Evolutionary conservation across 2,113 vertebrate genomes (phyloP).

Genomic region (Eupsittula cactorum): DNA sequence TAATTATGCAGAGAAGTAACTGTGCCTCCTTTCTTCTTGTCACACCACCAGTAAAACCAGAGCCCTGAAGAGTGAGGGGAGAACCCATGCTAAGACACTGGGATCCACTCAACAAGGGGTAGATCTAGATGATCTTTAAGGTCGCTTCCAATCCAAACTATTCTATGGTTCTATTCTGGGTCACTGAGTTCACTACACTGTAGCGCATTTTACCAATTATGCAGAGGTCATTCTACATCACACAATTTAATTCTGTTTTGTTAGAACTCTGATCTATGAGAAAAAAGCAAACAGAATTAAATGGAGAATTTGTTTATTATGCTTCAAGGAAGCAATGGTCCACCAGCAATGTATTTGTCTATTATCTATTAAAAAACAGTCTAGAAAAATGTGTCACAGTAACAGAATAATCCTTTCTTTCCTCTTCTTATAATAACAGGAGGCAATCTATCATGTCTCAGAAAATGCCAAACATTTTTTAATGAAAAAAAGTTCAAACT

Average conservation of each 20-base stretch:
- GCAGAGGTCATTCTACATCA: not conserved
- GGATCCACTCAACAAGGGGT: not conserved
- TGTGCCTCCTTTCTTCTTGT: not conserved
- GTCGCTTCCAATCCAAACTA: not conserved
- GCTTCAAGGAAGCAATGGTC: conserved; percentile 5
- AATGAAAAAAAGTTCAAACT: conserved; percentile 52
- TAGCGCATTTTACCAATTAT: not conserved
- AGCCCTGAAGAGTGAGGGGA: not conserved
- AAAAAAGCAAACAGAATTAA: conserved; percentile 43
- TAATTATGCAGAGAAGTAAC: not conserved
- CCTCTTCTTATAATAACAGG: not conserved
- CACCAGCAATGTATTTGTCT: not conserved
- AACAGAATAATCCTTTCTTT: conserved; percentile 28
- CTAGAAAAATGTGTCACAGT: conserved; percentile 4
- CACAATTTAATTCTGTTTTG: not conserved
- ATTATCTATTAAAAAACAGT: conserved; percentile 6
- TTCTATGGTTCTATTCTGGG: not conserved
- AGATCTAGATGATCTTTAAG: not conserved
- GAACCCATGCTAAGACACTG: rapidly evolving
- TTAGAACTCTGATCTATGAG: conserved; percentile 5
- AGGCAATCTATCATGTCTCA: not conserved
- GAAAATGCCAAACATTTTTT: conserved; percentile 54
- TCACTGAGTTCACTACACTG: not conserved
- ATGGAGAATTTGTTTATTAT: conserved; percentile 45
- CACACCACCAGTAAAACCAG: not conserved